A percentile compares a stretch with the other conserved stretches of the same genome.
These are phyloP conservation scores for Prietella phreatophila DNA, from an alignment of 2,113 vertebrate species.

Conservation along the genomic window DNA sequence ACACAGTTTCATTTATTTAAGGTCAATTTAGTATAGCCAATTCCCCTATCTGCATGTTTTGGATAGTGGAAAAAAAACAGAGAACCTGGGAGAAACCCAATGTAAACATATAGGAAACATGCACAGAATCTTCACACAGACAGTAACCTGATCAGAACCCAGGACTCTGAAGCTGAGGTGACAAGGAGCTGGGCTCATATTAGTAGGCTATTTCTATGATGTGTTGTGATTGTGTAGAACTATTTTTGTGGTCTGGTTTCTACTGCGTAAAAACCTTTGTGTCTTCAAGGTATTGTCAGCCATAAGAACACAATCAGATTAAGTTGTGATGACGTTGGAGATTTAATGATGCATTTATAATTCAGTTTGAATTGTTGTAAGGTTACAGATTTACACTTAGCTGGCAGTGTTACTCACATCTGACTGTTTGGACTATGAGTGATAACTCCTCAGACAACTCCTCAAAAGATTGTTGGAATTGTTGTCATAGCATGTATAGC, in stretches of 20 bases:
- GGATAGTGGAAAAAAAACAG: neutral
- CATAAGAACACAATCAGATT: neutral
- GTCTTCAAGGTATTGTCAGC: neutral
- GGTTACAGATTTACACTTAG: neutral
- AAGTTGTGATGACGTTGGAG: neutral
- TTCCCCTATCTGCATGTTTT: neutral
- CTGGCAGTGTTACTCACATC: neutral
- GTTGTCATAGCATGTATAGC: conserved; percentile 47
- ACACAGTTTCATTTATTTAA: neutral
- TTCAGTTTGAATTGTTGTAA: neutral
- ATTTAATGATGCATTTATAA: neutral
- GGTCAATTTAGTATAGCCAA: neutral
- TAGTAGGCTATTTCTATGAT: neutral
- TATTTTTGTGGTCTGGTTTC: neutral
- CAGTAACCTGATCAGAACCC: neutral
- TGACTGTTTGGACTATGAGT: conserved; percentile 23
- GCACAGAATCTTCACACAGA: neutral
- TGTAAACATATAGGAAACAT: neutral
- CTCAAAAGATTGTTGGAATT: conserved; percentile 37
- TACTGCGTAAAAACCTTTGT: neutral
- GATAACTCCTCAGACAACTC: conserved; percentile 32
- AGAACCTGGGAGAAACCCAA: neutral
- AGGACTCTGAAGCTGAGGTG: neutral
- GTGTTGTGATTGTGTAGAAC: neutral
- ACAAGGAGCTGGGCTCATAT: neutral